phyloP scores from a whole-genome alignment of 2,113 vertebrate genomes.

The Protomyctophum bolini region DNA sequence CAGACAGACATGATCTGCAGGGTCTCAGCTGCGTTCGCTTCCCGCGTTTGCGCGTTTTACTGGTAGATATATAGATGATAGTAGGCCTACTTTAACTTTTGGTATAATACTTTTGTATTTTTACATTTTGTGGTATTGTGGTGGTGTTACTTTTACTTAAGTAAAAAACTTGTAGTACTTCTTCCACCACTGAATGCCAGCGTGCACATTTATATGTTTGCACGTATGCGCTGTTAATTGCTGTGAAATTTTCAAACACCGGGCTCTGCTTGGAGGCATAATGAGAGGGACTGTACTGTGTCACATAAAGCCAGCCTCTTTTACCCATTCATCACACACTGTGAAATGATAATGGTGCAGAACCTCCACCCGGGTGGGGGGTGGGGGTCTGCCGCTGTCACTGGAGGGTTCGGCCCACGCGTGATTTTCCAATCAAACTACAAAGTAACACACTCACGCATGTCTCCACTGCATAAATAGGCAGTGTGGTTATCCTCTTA shows the following conservation, averaged over 20 bases:
- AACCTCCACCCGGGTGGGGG: conserved; percentile 22
- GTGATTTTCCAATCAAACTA: conserved; percentile 57
- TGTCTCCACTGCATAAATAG: conserved; percentile 46
- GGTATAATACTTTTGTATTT: no score
- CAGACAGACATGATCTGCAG: no score
- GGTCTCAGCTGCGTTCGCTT: no score
- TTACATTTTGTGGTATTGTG: no score
- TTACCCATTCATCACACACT: conserved; percentile 47
- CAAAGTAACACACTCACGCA: conserved; percentile 28
- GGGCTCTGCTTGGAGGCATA: conserved; percentile 5
- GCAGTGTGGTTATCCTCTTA: conserved; percentile 36
- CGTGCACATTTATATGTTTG: conserved; percentile 30
- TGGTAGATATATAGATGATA: no score
- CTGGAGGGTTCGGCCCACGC: conserved; percentile 38
- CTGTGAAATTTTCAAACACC: conserved; percentile 14
- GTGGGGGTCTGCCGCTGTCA: conserved; percentile 20
- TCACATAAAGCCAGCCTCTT: conserved; percentile 5
- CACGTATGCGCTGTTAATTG: conserved; percentile 11
- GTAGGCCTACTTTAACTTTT: no score
- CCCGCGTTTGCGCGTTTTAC: no score
- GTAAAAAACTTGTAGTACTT: conserved; percentile 9
- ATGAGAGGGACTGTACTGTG: conserved; percentile 15
- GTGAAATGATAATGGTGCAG: conserved; percentile 43
- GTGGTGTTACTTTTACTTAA: neutral
- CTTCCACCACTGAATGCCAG: no score